Conservation (phyloP, 1,140 invertebrate species). For the Cyclina sinensis region DNA sequence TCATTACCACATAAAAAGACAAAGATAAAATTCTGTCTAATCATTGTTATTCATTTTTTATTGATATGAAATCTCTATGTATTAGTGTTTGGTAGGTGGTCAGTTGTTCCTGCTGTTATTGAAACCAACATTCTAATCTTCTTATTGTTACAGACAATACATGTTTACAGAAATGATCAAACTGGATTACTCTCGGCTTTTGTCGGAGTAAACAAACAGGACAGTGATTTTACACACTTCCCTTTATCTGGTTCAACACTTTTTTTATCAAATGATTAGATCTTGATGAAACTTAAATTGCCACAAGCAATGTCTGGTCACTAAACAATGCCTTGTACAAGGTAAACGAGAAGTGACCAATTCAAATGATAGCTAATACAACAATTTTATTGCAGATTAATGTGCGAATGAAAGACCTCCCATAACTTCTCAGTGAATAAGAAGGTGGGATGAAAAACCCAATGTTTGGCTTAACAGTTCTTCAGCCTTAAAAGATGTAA, state of each 20-base stretch:
- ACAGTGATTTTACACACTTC: slow-evolving; percentile 27
- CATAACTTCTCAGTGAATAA: too few species aligned
- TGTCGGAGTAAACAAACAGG: slow-evolving; percentile 16
- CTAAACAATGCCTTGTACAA: slow-evolving; percentile 16
- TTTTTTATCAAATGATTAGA: slow-evolving; percentile 44
- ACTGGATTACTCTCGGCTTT: slow-evolving; percentile 16
- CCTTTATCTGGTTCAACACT: slow-evolving; percentile 36
- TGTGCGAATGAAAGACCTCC: not conserved
- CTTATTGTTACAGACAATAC: slow-evolving; percentile 11
- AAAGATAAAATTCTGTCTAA: not conserved
- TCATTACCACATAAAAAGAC: slow-evolving; percentile 3
- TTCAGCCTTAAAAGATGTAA: too few species aligned
- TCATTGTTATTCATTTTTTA: not conserved
- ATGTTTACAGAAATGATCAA: slow-evolving; percentile 30
- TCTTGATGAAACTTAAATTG: slow-evolving; percentile 22
- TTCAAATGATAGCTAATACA: not conserved
- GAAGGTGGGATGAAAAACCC: too few species aligned
- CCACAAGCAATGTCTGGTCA: slow-evolving; percentile 41
- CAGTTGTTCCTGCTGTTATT: not conserved
- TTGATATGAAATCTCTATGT: too few species aligned
- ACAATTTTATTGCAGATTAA: slow-evolving; percentile 15
- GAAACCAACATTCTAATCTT: slow-evolving; percentile 22
- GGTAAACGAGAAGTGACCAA: not conserved
- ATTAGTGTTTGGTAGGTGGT: not conserved
- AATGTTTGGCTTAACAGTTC: too few species aligned